A percentile compares a stretch with the other conserved stretches of the same genome.
Conservation (phyloP, 2,888 invertebrate species). For the Cheilosia impressa region DNA sequence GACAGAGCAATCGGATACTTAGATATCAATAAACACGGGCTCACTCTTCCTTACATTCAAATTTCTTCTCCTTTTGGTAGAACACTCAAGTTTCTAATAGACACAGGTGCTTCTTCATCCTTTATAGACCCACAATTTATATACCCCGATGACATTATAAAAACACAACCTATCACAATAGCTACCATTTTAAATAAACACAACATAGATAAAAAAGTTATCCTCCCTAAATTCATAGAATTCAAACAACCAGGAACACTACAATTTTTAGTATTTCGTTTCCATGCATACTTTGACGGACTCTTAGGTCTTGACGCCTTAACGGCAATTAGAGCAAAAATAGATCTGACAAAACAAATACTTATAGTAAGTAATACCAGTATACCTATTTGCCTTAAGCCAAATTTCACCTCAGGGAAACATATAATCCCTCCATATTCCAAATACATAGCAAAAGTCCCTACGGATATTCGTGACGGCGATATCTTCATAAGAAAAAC, state of each 20-base stretch:
- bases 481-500: conserved; percentile 7
- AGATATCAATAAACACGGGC: conserved; percentile 46
- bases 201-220: conserved; percentile 15
- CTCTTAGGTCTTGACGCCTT: conserved; percentile 33
- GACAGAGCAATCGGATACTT: conserved; percentile 35
- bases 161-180: conserved; percentile 13
- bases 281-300: conserved; percentile 52
- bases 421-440: conserved; percentile 26
- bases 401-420: conserved; percentile 25
- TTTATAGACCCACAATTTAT: conserved; percentile 39
- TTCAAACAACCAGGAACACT: conserved; percentile 8
- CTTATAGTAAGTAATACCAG: conserved; percentile 18
- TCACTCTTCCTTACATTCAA: conserved; percentile 47
- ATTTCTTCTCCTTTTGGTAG: conserved; percentile 59
- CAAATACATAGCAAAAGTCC: conserved; percentile 3
- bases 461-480: conserved; percentile 4
- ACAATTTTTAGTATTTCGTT: conserved; percentile 19
- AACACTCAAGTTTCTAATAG: conserved; percentile 45
- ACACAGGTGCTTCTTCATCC: conserved; percentile 46
- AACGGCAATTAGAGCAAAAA: conserved; percentile 21
- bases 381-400: conserved; percentile 32
- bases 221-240: conserved; percentile 26
- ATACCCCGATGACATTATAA: not conserved
- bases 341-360: conserved; percentile 12
- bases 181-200: conserved; percentile 32